Conservation (phyloP, 2,797 vertebrate genomes). For the Microhierax caerulescens region DNA sequence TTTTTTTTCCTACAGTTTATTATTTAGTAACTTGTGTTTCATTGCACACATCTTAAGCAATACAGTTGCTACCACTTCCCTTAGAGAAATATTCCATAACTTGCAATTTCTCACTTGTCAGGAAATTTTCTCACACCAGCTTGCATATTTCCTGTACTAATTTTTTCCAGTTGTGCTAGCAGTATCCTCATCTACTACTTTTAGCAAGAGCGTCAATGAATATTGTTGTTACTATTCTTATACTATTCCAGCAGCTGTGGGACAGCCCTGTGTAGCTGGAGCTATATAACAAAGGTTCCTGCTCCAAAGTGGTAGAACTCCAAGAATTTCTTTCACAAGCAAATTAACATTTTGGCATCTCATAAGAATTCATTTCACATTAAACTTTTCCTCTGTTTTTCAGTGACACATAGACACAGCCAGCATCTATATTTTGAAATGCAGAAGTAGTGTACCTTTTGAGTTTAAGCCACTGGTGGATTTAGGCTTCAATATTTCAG, state of each 20-base stretch:
- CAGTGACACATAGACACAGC: not conserved
- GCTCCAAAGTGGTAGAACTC: not conserved
- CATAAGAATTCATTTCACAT: not conserved
- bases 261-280: not conserved
- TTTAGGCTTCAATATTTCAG: not conserved
- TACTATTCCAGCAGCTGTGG: not conserved
- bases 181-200: not conserved
- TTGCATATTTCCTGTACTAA: not conserved
- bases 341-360: not conserved
- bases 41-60: not conserved
- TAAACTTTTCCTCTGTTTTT: not conserved
- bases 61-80: not conserved
- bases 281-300: not conserved
- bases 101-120: slow-evolving; percentile 13
- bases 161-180: not conserved
- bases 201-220: not conserved
- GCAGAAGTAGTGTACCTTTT: not conserved
- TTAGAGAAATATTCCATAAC: slow-evolving; percentile 7
- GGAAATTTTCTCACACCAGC: slow-evolving; percentile 15
- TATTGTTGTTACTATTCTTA: not conserved
- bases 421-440: not conserved
- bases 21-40: not conserved
- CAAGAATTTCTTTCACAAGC: not conserved
- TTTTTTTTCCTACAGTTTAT: not conserved
- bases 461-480: not conserved